These are phyloP conservation scores for Pseudomyrmex gracilis DNA, from an alignment of 1,140 invertebrate genomes.

Conservation along the genomic window DNA sequence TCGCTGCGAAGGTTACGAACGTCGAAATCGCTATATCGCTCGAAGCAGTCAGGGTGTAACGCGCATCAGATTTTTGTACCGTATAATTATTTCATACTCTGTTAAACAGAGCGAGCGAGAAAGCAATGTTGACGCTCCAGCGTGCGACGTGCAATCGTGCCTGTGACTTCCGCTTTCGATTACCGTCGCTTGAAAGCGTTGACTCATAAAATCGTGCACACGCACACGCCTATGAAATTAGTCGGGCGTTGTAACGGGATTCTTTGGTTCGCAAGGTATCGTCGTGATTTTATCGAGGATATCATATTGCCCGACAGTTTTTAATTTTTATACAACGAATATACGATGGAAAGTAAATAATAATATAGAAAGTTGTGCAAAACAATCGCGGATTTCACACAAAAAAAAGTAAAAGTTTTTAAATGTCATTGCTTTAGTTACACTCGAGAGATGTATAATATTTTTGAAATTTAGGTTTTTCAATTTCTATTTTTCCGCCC, in stretches of 20 bases:
- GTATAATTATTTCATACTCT: slow-evolving; percentile 62
- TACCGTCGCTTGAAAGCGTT: slow-evolving; percentile 54
- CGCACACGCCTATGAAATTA: slow-evolving; percentile 54
- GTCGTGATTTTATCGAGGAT: slow-evolving; percentile 6
- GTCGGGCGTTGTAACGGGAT: slow-evolving; percentile 64
- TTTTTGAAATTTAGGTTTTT: no score
- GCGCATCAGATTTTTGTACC: slow-evolving; percentile 54
- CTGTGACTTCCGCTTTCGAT: slow-evolving; percentile 59
- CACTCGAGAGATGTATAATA: no score
- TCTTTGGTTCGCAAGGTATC: slow-evolving; percentile 45
- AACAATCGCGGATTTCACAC: no score
- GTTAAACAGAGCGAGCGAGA: slow-evolving; percentile 63
- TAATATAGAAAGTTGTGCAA: no score
- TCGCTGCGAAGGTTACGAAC: slow-evolving; percentile 33
- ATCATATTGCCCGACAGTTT: neutral
- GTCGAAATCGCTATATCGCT: neutral
- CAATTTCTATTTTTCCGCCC: no score
- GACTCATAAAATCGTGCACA: slow-evolving; percentile 48
- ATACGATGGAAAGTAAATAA: no score
- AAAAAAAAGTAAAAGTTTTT: no score
- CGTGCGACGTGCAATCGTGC: slow-evolving; percentile 51
- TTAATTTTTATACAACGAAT: no score
- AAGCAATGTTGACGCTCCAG: slow-evolving; percentile 43
- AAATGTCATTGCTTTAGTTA: no score
- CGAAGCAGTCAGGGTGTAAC: neutral